Conservation (phyloP, 2,797 vertebrate genomes). For the Macroramphosus scolopax region DNA sequence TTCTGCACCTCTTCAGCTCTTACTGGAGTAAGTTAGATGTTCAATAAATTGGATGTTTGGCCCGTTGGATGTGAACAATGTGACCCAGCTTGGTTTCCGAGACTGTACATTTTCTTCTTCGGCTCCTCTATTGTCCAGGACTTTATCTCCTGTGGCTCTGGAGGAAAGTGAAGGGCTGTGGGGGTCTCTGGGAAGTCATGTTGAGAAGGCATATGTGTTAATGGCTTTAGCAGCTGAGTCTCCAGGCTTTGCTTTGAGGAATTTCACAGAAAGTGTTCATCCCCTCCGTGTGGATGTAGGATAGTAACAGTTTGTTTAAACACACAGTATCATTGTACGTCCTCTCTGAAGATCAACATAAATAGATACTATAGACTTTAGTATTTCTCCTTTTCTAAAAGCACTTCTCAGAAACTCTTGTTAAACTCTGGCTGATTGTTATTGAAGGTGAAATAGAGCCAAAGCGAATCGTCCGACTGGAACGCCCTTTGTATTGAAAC, state of each 20-base stretch:
- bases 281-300: conserved; percentile 26
- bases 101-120: conserved; percentile 19
- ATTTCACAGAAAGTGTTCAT: conserved; percentile 65
- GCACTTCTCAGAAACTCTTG: too few species aligned
- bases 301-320: conserved; percentile 14
- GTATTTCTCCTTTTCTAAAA: too few species aligned
- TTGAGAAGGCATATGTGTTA: conserved; percentile 59
- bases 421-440: too few species aligned
- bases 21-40: too few species aligned
- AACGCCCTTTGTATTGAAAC: too few species aligned
- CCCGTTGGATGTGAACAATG: conserved; percentile 1
- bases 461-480: too few species aligned
- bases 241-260: conserved; percentile 61
- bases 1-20: too few species aligned
- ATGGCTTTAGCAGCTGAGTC: conserved; percentile 73
- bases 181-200: conserved; percentile 47
- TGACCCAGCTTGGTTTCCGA: too few species aligned
- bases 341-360: too few species aligned
- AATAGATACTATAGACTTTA: too few species aligned
- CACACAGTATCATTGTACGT: background rate
- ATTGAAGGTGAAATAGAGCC: too few species aligned
- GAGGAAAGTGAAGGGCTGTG: conserved; percentile 18
- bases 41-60: too few species aligned
- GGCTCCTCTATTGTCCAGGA: conserved; percentile 46
- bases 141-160: conserved; percentile 46